Evolutionary conservation across 2,797 vertebrate genomes (phyloP).

Genomic region (Sebastes oblongus): DNA sequence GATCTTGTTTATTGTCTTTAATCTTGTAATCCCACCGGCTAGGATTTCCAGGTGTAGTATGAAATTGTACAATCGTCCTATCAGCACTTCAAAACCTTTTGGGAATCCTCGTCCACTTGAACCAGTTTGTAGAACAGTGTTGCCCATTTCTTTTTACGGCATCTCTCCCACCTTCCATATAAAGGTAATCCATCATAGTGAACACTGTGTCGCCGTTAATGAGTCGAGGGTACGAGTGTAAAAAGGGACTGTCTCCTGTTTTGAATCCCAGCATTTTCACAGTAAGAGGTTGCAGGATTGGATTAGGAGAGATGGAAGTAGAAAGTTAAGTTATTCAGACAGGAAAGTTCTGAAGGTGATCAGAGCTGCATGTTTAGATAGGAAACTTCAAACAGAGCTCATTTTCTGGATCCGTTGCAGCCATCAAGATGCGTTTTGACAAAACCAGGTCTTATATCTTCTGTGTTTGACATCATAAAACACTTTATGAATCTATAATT

Average conservation of each 20-base stretch:
- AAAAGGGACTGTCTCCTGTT: neutral
- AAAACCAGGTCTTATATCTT: neutral
- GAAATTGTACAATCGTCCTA: neutral
- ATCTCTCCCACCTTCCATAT: neutral
- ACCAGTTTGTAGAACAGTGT: neutral
- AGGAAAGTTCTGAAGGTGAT: neutral
- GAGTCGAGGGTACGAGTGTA: no score
- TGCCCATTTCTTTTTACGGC: neutral
- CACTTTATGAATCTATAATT: neutral
- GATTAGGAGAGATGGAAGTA: neutral
- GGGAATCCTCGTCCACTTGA: neutral
- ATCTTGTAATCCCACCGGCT: neutral
- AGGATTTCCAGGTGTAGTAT: neutral
- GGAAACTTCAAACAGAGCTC: conserved; percentile 8
- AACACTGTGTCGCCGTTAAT: neutral
- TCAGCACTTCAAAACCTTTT: neutral
- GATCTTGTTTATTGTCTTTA: neutral
- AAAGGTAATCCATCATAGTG: neutral
- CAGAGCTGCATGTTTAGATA: conserved; percentile 6
- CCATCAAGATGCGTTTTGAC: neutral
- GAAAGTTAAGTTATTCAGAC: neutral
- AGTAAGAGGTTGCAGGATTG: neutral
- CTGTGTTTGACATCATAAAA: conserved; percentile 14
- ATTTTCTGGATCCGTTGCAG: neutral
- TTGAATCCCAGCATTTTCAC: neutral